Conservation (phyloP, 2,113 vertebrate genomes). For the cattle (Bos taurus) region DNA sequence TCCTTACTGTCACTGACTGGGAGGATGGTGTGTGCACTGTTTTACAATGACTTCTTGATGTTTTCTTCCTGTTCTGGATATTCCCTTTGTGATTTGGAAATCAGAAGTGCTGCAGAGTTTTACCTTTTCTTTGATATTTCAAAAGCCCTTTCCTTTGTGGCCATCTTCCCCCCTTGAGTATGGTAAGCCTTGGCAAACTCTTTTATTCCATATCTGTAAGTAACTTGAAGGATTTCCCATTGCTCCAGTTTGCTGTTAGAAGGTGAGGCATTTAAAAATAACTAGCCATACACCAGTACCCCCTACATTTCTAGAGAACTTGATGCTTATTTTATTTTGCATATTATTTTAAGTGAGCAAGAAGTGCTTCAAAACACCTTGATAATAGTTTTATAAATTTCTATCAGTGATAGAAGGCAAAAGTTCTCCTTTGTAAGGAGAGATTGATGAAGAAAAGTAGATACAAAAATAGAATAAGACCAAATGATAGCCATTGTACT, state of each 20-base stretch:
- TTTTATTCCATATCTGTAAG: constrained; percentile 8
- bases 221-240: neutral
- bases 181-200: neutral
- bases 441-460: constrained; percentile 70
- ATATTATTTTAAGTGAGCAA: constrained; percentile 64
- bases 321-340: constrained; percentile 41
- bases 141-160: constrained; percentile 22
- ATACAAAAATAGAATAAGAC: constrained; percentile 63
- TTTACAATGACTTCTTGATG: constrained; percentile 60
- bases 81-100: constrained; percentile 66
- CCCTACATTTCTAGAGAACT: neutral
- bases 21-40: constrained; percentile 40
- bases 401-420: constrained; percentile 36
- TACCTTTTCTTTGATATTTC: constrained; percentile 66
- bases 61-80: constrained; percentile 63
- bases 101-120: constrained; percentile 56
- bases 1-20: constrained; percentile 44
- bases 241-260: neutral
- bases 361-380: constrained; percentile 54
- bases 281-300: neutral
- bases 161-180: neutral
- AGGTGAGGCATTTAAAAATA: neutral
- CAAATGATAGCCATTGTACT: constrained; percentile 50
- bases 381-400: constrained; percentile 58
- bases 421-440: constrained; percentile 32